Base-by-base conservation (phyloP, 2,888 invertebrate species). In the Lasioglossum vierecki region DNA sequence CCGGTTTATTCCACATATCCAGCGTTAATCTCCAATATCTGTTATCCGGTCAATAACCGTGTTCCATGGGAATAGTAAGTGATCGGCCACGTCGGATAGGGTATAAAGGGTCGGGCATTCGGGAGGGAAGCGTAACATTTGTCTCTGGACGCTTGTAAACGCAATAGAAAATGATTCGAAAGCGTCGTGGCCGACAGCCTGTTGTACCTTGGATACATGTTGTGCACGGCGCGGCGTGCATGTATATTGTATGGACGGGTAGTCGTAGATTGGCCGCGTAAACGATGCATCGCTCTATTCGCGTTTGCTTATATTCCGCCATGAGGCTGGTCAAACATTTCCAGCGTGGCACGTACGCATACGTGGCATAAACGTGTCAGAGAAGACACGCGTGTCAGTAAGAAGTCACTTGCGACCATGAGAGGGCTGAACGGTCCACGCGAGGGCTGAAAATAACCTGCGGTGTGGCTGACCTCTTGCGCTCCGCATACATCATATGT, bases 401-500 rank as follows among this genome's bases (percentile, higher is more conserved):
- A 88, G 83, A 85, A 84, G 70, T 85, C 71, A 87, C 73, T 84
- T 75, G 71, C 39, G 80, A 57, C 76, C 75, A 75, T 79, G 80
- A 88, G 84, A 85, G 85, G 85, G 75, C 77, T 83, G 71, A 76
- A 73, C 70, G 46, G 39, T 73, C 13, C 53, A 26, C 26, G 68
- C 75, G 76, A 86, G 83, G 79, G 82, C 90, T 89, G 83, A 85
- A 90, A 91, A 91, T 88, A 91, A 89, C 90, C 83, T 46, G 63
- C 86, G 83, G 86, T 89, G 88, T 89, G 75, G 86, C 86, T 89
- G 87, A 88, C 88, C 88, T 86, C 83, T 87, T 77, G 88, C 78
- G 79, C 77, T 75, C 73, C 71, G 39, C 76, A 66, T 79, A 57
- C 79, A 77, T 83, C 70, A 63, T 76, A 44, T 68, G 79, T 44